Conservation (phyloP, 2,888 invertebrate genomes). For the Dryobotodes eremita region DNA sequence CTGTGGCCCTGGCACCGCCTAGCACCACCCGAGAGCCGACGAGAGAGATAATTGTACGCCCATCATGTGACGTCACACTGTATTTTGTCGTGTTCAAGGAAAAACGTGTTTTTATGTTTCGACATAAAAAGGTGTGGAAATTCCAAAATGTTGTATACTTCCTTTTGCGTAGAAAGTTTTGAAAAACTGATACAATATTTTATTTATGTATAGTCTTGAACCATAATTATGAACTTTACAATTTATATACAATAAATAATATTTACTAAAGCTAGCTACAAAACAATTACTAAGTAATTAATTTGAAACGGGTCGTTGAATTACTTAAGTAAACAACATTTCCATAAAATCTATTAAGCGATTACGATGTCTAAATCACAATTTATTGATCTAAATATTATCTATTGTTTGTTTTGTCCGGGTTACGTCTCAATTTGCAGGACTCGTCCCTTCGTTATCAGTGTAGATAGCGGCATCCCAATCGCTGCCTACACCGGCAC, state of each 20-base stretch:
- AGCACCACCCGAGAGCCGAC: slow-evolving; percentile 75
- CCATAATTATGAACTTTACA: background rate
- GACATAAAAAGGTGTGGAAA: slow-evolving; percentile 60
- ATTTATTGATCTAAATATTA: slow-evolving; percentile 26
- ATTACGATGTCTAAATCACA: slow-evolving; percentile 10
- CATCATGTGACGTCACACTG: slow-evolving; percentile 72
- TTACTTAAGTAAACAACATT: slow-evolving; percentile 26
- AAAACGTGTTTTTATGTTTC: slow-evolving; percentile 61
- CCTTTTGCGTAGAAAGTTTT: slow-evolving; percentile 44
- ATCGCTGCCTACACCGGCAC: slow-evolving; percentile 79
- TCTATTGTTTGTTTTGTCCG: slow-evolving; percentile 50
- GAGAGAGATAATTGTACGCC: slow-evolving; percentile 83
- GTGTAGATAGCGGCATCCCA: slow-evolving; percentile 85
- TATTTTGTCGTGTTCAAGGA: slow-evolving; percentile 65
- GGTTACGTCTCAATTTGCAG: slow-evolving; percentile 67
- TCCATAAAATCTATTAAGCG: slow-evolving; percentile 6
- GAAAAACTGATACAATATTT: background rate
- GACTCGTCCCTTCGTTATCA: slow-evolving; percentile 78
- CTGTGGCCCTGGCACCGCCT: slow-evolving; percentile 83
- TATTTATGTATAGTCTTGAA: background rate
- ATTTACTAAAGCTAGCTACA: background rate
- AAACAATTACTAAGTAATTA: slow-evolving; percentile 21
- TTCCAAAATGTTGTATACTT: slow-evolving; percentile 44
- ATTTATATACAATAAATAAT: slow-evolving; percentile 16
- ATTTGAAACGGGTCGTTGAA: slow-evolving; percentile 21